phyloP scores from a whole-genome alignment of 2,888 invertebrate genomes.

The Temnothorax rugatulus region DNA sequence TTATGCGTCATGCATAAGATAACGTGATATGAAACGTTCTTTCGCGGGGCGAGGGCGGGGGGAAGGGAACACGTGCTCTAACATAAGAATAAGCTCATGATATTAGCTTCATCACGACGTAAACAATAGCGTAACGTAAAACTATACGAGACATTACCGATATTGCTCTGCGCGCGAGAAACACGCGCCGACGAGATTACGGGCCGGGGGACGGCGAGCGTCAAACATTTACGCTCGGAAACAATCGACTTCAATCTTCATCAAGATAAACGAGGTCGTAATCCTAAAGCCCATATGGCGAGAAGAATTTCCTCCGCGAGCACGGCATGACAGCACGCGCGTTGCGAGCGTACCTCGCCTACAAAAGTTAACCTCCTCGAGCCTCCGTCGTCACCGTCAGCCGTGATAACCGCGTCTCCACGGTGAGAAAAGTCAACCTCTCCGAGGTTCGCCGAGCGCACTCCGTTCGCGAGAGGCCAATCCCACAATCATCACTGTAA shows the following conservation, averaged over 20 bases:
- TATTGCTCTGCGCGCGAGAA: background rate
- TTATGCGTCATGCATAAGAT: background rate
- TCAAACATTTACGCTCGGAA: no score
- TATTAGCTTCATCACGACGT: background rate
- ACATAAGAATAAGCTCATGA: background rate
- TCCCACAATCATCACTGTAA: background rate
- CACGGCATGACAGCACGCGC: background rate
- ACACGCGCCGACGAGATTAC: background rate
- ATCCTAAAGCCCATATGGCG: background rate
- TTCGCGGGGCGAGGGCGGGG: background rate
- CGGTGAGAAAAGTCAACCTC: no score
- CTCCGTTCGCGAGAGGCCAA: background rate
- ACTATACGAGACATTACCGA: background rate
- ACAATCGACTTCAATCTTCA: background rate
- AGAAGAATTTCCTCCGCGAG: background rate
- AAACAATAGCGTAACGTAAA: conserved; percentile 13
- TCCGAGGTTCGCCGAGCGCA: no score
- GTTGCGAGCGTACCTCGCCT: no score
- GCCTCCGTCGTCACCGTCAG: no score
- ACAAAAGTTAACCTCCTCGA: no score
- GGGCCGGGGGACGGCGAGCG: background rate
- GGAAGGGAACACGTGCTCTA: no score
- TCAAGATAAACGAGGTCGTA: background rate
- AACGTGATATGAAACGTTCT: background rate
- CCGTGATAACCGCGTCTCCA: no score